Evolutionary conservation across 1,140 invertebrate genomes (phyloP).

Genomic region (Drosophila arawakana): DNA sequence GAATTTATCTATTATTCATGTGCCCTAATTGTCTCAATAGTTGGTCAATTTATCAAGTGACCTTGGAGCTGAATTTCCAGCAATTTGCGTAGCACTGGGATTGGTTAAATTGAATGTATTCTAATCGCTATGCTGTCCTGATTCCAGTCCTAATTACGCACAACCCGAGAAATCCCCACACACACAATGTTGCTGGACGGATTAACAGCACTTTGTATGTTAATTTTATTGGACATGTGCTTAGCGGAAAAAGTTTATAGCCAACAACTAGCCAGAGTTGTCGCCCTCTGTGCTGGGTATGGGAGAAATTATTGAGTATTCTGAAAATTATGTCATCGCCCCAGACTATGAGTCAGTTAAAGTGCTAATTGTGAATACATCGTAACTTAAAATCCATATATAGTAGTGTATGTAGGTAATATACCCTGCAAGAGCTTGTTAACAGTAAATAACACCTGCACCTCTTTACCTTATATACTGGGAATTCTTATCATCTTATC

Average conservation of each 20-base stretch:
- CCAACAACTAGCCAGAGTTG: constrained; percentile 24
- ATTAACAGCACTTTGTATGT: constrained; percentile 61
- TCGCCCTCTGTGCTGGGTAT: constrained; percentile 1
- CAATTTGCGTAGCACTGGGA: neutral
- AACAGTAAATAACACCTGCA: constrained; percentile 3
- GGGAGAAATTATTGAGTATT: constrained; percentile 11
- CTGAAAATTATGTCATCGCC: constrained; percentile 69
- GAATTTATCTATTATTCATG: constrained; percentile 56
- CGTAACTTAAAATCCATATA: neutral
- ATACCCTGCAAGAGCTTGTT: constrained; percentile 4
- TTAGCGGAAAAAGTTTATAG: constrained; percentile 52
- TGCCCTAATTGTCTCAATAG: constrained; percentile 39
- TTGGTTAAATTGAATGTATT: neutral
- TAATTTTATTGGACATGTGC: constrained; percentile 58
- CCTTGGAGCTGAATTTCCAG: neutral
- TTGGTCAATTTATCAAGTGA: constrained; percentile 31
- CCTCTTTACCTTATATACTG: constrained; percentile 2
- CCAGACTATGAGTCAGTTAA: constrained; percentile 1
- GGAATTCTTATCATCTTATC: constrained; percentile 39
- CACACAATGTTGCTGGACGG: constrained; percentile 13
- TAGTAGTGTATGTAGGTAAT: neutral
- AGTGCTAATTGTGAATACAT: neutral
- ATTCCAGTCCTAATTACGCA: constrained; percentile 40
- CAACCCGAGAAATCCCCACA: constrained; percentile 12
- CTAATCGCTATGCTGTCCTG: too few relatives aligned